Percentiles rank a stretch among this genome's conserved stretches.
Conservation (phyloP, 2,888 invertebrate species). For the Sipha maydis region DNA sequence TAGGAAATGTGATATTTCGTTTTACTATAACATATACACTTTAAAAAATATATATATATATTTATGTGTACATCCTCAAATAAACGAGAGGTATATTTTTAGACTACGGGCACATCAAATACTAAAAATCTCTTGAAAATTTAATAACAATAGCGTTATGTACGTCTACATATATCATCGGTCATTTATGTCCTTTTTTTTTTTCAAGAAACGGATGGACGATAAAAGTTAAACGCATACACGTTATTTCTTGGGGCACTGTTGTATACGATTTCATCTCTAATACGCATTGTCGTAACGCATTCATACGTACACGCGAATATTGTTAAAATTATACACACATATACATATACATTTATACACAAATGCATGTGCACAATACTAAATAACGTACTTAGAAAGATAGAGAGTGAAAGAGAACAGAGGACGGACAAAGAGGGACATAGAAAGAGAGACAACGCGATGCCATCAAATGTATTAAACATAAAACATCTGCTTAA, state of each 20-base stretch:
- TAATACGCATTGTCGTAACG: neutral
- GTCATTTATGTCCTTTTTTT: neutral
- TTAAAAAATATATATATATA: too few relatives aligned
- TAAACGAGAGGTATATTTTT: too few relatives aligned
- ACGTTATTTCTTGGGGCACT: neutral
- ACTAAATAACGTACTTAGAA: slow-evolving; percentile 5
- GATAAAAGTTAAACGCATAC: slow-evolving; percentile 3
- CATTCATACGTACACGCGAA: slow-evolving; percentile 11
- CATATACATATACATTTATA: neutral
- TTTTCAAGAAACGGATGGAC: neutral
- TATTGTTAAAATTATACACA: slow-evolving; percentile 16
- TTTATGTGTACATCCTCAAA: too few relatives aligned
- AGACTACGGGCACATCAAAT: too few relatives aligned
- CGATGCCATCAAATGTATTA: slow-evolving; percentile 32
- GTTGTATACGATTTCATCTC: neutral
- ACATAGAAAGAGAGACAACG: neutral
- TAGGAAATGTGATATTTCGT: too few relatives aligned
- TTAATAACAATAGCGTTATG: too few relatives aligned
- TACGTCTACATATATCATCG: too few relatives aligned
- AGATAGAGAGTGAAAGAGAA: neutral
- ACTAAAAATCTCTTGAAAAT: too few relatives aligned
- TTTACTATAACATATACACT: too few relatives aligned
- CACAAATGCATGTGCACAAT: neutral
- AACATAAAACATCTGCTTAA: slow-evolving; percentile 58
- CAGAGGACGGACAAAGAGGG: neutral